phyloP scores from a whole-genome alignment of 2,888 invertebrate genomes.

The Mesopsocus fuscifrons region DNA sequence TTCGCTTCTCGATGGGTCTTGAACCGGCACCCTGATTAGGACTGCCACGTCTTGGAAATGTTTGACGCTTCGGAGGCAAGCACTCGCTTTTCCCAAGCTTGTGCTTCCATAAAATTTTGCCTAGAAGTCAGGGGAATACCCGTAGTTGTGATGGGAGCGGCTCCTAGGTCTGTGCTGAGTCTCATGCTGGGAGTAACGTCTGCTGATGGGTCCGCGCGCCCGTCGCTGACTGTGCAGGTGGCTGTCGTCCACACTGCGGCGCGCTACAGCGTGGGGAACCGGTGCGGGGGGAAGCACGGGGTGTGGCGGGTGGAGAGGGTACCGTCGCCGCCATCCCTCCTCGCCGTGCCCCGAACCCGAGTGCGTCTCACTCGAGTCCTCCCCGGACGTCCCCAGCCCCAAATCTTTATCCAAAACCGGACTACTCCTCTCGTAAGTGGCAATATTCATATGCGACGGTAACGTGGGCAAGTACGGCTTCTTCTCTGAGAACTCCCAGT shows the following conservation, averaged over 20 bases:
- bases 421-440: conserved; percentile 37
- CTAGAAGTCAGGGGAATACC: neutral
- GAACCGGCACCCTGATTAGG: no score
- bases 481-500: conserved; percentile 13
- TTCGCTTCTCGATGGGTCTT: no score
- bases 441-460: conserved; percentile 13
- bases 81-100: no score
- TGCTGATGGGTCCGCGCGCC: neutral
- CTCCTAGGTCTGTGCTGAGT: neutral
- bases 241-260: conserved; percentile 4
- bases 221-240: neutral
- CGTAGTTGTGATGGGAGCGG: conserved; percentile 2
- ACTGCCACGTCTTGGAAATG: no score
- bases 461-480: conserved; percentile 13
- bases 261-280: neutral
- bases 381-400: conserved; percentile 66
- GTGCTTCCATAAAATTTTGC: no score
- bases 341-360: conserved; percentile 46
- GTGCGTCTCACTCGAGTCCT: conserved; percentile 61
- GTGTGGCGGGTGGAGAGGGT: neutral
- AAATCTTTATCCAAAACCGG: conserved; percentile 47
- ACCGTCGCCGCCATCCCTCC: conserved; percentile 22
- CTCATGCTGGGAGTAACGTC: conserved; percentile 5
- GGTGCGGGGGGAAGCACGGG: neutral
- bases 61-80: no score